Evolutionary conservation across 2,113 vertebrate genomes (phyloP).

Genomic region (Morone saxatilis): DNA sequence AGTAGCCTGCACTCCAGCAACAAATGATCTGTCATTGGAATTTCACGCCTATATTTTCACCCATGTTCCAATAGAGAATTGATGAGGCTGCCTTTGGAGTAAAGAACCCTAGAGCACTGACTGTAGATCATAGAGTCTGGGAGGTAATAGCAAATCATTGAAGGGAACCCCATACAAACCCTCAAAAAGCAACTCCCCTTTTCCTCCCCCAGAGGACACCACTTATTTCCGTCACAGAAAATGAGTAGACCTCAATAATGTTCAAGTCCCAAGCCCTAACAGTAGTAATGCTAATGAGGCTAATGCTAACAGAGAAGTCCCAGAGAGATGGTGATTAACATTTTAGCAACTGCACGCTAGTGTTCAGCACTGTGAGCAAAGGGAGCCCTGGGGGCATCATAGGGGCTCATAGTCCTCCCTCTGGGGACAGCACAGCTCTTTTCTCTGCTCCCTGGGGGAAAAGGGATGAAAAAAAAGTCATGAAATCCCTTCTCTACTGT

Average conservation of each 20-base stretch:
- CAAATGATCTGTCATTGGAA: constrained; percentile 48
- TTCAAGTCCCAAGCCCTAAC: constrained; percentile 14
- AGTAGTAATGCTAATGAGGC: constrained; percentile 38
- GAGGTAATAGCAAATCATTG: constrained; percentile 23
- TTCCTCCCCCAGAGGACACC: constrained; percentile 15
- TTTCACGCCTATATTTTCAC: constrained; percentile 4
- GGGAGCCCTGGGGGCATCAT: constrained; percentile 42
- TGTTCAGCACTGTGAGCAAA: constrained; percentile 40
- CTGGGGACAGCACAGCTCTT: constrained; percentile 47
- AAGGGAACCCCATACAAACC: not conserved
- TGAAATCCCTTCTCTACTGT: constrained; percentile 42
- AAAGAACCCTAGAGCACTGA: constrained; percentile 25
- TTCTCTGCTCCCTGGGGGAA: constrained; percentile 23
- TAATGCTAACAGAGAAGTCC: constrained; percentile 52
- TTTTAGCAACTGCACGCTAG: constrained; percentile 51
- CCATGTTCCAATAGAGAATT: constrained; percentile 35
- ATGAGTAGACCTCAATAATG: constrained; percentile 1
- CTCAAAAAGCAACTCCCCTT: not conserved
- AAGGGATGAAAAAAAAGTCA: constrained; percentile 6
- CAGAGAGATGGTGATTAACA: constrained; percentile 58
- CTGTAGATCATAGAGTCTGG: constrained; percentile 23
- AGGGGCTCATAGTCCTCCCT: constrained; percentile 47
- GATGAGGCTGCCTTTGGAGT: constrained; percentile 38
- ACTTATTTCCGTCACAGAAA: constrained; percentile 36
- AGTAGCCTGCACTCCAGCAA: constrained; percentile 41